Percentiles rank a stretch among this genome's conserved stretches.
Conservation (phyloP, 2,888 invertebrate genomes). For the Imbricaverruca yamaguchii region DNA sequence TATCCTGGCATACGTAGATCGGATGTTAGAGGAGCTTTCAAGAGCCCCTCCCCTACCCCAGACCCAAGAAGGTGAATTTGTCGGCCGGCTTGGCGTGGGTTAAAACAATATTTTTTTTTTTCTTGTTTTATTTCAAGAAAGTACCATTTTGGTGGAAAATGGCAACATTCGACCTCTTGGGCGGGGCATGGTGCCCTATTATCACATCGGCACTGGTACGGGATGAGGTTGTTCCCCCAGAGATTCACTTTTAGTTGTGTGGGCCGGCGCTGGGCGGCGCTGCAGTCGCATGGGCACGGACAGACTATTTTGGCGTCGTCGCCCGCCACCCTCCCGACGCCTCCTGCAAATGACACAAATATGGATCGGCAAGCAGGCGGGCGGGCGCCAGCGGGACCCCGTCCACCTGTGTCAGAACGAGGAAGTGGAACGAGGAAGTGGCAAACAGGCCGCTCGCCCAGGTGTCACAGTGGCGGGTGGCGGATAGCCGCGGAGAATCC, state of each 20-base stretch:
- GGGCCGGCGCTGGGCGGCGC: not conserved
- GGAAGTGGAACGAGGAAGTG: constrained; percentile 12
- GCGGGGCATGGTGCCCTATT: no score
- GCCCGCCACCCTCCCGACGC: not conserved
- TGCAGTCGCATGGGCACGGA: not conserved
- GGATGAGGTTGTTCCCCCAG: no score
- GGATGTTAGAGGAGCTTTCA: no score
- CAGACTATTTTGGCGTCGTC: not conserved
- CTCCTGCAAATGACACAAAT: constrained; percentile 18
- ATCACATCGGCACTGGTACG: no score
- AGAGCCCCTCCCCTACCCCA: no score
- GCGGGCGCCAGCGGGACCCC: not conserved
- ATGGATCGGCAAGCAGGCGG: constrained; percentile 12
- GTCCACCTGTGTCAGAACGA: not conserved
- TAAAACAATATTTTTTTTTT: no score
- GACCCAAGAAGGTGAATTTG: no score
- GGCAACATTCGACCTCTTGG: no score
- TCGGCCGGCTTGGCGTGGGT: no score
- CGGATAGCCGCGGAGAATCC: not conserved
- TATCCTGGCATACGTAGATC: no score
- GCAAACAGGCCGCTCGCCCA: not conserved
- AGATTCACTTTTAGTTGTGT: not conserved
- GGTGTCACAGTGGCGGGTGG: constrained; percentile 2
- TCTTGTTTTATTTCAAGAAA: no score
- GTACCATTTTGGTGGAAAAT: no score